Percentiles rank a stretch among this genome's conserved stretches.
phyloP scores from a whole-genome alignment of 2,113 vertebrate species.

The Odocoileus hemionus region DNA sequence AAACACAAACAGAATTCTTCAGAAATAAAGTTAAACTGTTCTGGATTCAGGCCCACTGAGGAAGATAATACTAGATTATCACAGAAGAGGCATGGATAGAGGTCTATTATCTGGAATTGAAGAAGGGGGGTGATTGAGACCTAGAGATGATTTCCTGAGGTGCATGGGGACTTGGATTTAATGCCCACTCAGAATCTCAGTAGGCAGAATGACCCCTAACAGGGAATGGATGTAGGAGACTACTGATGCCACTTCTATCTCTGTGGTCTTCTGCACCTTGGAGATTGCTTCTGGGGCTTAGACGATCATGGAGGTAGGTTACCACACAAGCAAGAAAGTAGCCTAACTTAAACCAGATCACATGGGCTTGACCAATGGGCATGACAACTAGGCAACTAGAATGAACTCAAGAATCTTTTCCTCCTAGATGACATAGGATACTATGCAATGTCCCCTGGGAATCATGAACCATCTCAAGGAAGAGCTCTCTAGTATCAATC shows the following conservation, averaged over 20 bases:
- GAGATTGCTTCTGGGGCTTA: not conserved
- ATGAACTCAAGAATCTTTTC: not conserved
- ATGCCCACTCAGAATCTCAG: not conserved
- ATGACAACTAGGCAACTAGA: not conserved
- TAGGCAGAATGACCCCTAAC: not conserved
- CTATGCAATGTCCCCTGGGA: not conserved
- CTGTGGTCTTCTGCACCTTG: not conserved
- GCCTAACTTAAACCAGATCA: not conserved
- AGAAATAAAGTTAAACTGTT: not conserved
- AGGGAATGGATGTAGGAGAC: not conserved
- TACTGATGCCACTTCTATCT: not conserved
- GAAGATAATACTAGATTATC: not conserved
- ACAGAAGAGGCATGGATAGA: not conserved
- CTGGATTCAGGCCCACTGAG: not conserved
- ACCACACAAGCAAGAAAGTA: not conserved
- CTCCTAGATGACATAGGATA: not conserved
- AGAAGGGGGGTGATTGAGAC: not conserved
- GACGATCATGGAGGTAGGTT: not conserved
- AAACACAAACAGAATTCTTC: not conserved
- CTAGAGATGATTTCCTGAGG: not conserved
- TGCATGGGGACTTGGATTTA: not conserved
- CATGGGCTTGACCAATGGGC: not conserved
- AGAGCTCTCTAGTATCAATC: not conserved
- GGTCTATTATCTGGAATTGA: not conserved
- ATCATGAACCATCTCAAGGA: not conserved